These are phyloP conservation scores for Monodelphis domestica DNA, from an alignment of 2,797 vertebrate genomes.

Conservation along the genomic window DNA sequence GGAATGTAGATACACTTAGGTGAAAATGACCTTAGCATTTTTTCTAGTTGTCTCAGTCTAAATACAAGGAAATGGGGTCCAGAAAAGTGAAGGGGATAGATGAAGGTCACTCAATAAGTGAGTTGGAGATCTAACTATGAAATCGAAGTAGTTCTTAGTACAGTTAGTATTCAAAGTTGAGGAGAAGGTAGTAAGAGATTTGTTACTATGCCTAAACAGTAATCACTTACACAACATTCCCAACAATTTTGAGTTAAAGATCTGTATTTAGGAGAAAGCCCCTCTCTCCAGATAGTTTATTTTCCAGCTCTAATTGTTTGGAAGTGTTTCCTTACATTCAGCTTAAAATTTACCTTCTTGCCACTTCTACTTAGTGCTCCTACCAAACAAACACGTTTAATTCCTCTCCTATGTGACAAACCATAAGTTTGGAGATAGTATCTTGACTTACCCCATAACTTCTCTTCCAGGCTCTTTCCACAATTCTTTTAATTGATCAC, in stretches of 20 bases:
- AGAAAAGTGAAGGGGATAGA: not conserved
- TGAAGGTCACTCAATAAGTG: not conserved
- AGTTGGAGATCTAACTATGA: not conserved
- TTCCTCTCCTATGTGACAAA: not conserved
- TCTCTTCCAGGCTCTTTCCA: not conserved
- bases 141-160: not conserved
- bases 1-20: not conserved
- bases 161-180: not conserved
- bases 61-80: not conserved
- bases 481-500: not conserved
- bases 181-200: not conserved
- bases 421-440: not conserved
- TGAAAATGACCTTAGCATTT: not conserved
- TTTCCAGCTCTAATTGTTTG: not conserved
- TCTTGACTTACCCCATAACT: not conserved
- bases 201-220: not conserved
- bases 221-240: not conserved
- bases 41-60: not conserved
- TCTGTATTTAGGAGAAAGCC: not conserved
- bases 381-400: not conserved
- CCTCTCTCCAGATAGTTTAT: not conserved
- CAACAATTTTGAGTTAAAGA: not conserved
- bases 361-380: not conserved
- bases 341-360: not conserved
- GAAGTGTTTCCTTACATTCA: not conserved